Evolutionary conservation across 1,140 invertebrate genomes (phyloP).

Genomic region (Bicyclus anynana): DNA sequence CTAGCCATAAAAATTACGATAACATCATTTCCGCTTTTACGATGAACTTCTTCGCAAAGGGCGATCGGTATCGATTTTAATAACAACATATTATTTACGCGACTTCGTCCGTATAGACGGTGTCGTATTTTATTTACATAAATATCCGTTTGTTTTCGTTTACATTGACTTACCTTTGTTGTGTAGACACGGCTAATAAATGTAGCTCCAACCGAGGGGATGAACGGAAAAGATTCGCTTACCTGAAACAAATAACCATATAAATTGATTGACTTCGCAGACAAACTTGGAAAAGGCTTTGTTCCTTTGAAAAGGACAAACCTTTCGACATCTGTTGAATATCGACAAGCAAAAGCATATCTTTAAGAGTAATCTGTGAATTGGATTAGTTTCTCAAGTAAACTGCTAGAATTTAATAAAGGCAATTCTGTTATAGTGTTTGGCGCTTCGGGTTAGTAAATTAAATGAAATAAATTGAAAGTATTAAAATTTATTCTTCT

Average conservation of each 20-base stretch:
- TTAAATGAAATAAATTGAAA: too few species aligned
- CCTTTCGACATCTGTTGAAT: constrained; percentile 2
- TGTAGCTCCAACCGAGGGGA: constrained; percentile 14
- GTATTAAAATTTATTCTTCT: too few species aligned
- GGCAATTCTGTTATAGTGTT: too few species aligned
- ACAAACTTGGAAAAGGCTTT: constrained; percentile 17
- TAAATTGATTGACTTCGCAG: constrained; percentile 20
- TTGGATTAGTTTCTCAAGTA: neutral
- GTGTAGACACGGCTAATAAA: constrained; percentile 10
- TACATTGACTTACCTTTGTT: constrained; percentile 16
- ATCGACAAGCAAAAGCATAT: neutral
- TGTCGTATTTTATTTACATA: too few species aligned
- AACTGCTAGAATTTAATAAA: neutral
- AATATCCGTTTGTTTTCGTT: neutral
- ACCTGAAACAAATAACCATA: constrained; percentile 32
- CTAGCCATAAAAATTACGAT: too few species aligned
- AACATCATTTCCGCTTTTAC: too few species aligned
- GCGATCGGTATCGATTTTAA: too few species aligned
- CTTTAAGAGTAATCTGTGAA: neutral
- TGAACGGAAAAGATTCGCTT: constrained; percentile 23
- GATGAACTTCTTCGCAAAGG: too few species aligned
- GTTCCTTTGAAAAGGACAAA: constrained; percentile 3
- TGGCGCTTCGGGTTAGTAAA: too few species aligned
- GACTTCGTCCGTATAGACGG: too few species aligned
- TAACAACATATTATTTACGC: too few species aligned